These are phyloP conservation scores for Sinodicranocentrus sp. DNA, from an alignment of 2,888 invertebrate species.

Conservation along the genomic window DNA sequence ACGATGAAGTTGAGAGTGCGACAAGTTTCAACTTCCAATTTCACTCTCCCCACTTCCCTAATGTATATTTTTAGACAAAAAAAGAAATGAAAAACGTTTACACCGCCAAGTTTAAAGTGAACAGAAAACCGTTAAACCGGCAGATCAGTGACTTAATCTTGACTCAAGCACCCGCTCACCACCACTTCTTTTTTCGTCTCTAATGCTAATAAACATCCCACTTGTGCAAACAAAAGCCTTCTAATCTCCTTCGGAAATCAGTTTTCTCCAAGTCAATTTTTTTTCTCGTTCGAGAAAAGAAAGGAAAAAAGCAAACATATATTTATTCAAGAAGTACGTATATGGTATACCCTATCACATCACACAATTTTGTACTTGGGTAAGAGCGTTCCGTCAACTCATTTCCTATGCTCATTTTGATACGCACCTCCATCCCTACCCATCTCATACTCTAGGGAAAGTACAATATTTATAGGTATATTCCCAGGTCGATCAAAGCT, in stretches of 20 bases:
- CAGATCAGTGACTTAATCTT: constrained; percentile 41
- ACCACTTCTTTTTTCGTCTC: constrained; percentile 53
- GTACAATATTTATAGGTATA: no score
- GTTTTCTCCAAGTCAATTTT: constrained; percentile 10
- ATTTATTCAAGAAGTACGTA: background rate
- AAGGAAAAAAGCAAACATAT: no score
- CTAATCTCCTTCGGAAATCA: constrained; percentile 58
- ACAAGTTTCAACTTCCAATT: no score
- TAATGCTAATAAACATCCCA: constrained; percentile 51
- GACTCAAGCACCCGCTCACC: background rate
- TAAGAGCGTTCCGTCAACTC: no score
- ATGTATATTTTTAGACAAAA: background rate
- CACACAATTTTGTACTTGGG: background rate
- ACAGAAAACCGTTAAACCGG: constrained; percentile 4
- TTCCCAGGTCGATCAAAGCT: background rate
- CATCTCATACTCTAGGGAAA: no score
- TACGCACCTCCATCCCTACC: no score
- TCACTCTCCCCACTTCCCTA: no score
- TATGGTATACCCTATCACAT: background rate
- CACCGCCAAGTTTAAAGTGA: no score
- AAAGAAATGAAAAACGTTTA: no score
- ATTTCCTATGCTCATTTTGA: no score
- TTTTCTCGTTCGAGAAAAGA: background rate
- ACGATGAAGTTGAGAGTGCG: background rate
- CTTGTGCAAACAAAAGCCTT: constrained; percentile 42